Base-by-base conservation (phyloP, 1,140 invertebrate genomes). In the Calycopis cecrops region DNA sequence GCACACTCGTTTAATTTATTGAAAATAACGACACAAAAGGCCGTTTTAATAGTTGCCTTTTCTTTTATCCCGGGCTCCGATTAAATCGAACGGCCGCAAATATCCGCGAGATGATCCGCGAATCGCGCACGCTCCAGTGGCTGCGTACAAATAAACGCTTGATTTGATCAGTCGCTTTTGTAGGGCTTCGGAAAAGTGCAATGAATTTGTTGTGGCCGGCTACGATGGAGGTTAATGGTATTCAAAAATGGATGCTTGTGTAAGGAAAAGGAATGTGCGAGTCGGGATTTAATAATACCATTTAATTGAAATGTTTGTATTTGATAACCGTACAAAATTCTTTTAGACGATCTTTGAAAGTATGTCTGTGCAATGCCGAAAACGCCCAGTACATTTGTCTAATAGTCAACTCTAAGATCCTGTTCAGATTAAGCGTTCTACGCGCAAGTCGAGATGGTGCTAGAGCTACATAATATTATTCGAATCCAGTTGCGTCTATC, bases 21-120 rank as follows among this genome's bases (percentile, higher is more conserved):
- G 21, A 28, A 28, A 28, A 28, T 28, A 2, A 28, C 2, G 6
- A 40, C 38, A 16, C 17, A 16, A 44, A 44, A 44, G 16, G 40
- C 40, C 14, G 40, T 44, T 44, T 44, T 44, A 44, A 44, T 44
- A 44, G 35, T 37, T 37, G 35, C 35, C 51, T 35, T 63, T 64
- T 60, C 54, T 52, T 48, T 54, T 48, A 51, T 53, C 38, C 60
- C 55, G 52, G 47, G 40, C 38, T 55, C 62, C 57, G 62, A 64
- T 64, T 60, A 53, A 64, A 64, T 64, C 58, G 62, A 60, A 64
- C 33, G 33, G 52, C 59, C 64, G 59, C 67, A 67, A 67, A 67
- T 64, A 62, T 61, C 50, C 60, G 63, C 55, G 60, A 48, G 60
- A 67, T 67, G 54, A 62, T 66, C 64, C 61, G 59, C 59, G 58